A percentile compares a stretch with the other conserved stretches of the same genome.
phyloP scores from a whole-genome alignment of 2,113 vertebrate genomes.

The Sebastes schlegelii region DNA sequence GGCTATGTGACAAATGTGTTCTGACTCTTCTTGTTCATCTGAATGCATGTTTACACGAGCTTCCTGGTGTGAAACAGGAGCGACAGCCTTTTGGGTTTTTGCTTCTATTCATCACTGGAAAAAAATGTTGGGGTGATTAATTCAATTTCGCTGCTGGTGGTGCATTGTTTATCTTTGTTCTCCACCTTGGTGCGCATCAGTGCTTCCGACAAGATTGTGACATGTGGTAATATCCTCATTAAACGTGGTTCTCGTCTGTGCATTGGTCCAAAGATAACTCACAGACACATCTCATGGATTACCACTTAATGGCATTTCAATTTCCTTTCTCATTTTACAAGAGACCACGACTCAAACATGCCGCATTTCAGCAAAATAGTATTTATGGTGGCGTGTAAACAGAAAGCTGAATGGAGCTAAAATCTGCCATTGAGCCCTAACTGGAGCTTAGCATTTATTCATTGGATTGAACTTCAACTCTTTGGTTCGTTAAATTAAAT shows the following conservation, averaged over 20 bases:
- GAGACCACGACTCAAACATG: conserved; percentile 29
- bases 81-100: conserved; percentile 6
- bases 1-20: background rate
- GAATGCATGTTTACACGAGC: conserved; percentile 30
- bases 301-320: conserved; percentile 39
- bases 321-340: conserved; percentile 44
- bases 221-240: conserved; percentile 47
- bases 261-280: conserved; percentile 37
- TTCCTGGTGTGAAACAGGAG: conserved; percentile 22
- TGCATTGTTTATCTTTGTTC: conserved; percentile 51
- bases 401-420: conserved; percentile 27
- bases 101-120: conserved; percentile 24
- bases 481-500: conserved; percentile 37
- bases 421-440: conserved; percentile 19
- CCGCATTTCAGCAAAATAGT: background rate
- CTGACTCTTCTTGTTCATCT: conserved; percentile 29
- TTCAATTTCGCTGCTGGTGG: conserved; percentile 25
- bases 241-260: conserved; percentile 15
- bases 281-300: conserved; percentile 32
- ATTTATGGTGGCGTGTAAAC: conserved; percentile 37
- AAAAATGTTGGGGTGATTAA: conserved; percentile 38
- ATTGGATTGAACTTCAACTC: conserved; percentile 29
- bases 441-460: conserved; percentile 34
- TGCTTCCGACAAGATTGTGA: conserved; percentile 38
- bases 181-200: conserved; percentile 37